phyloP scores from a whole-genome alignment of 2,888 invertebrate species.

The Linyphia triangularis region DNA sequence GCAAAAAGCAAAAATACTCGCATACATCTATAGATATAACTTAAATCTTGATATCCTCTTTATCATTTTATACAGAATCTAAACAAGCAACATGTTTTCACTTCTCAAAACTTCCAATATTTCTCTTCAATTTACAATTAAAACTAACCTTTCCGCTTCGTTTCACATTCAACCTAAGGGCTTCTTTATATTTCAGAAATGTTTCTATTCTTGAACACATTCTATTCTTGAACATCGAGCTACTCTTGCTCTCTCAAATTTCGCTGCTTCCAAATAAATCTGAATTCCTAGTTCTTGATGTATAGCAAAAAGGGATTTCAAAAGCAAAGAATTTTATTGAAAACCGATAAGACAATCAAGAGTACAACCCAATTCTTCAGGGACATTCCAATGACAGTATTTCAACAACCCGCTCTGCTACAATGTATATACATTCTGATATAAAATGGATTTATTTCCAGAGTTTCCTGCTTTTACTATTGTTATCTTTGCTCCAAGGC shows the following conservation, averaged over 20 bases:
- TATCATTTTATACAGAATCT: too few species aligned
- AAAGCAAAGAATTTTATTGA: constrained; percentile 21
- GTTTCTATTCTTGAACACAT: not conserved
- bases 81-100: too few species aligned
- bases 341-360: constrained; percentile 55
- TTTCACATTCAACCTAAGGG: not conserved
- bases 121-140: too few species aligned
- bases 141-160: too few species aligned
- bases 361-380: not conserved
- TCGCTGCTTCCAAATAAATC: constrained; percentile 26
- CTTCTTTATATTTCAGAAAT: too few species aligned
- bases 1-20: too few species aligned
- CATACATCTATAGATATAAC: too few species aligned
- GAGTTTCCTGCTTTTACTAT: not conserved
- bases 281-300: not conserved
- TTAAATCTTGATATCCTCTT: too few species aligned
- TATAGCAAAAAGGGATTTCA: constrained; percentile 3
- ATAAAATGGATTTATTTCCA: constrained; percentile 19
- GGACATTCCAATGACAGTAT: constrained; percentile 29
- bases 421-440: constrained; percentile 22
- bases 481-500: constrained; percentile 22
- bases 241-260: not conserved
- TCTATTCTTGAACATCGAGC: not conserved
- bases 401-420: constrained; percentile 3
- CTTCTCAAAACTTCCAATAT: too few species aligned